These are phyloP conservation scores for Poeciliopsis occidentalis DNA, from an alignment of 2,113 vertebrate species.

Conservation along the genomic window DNA sequence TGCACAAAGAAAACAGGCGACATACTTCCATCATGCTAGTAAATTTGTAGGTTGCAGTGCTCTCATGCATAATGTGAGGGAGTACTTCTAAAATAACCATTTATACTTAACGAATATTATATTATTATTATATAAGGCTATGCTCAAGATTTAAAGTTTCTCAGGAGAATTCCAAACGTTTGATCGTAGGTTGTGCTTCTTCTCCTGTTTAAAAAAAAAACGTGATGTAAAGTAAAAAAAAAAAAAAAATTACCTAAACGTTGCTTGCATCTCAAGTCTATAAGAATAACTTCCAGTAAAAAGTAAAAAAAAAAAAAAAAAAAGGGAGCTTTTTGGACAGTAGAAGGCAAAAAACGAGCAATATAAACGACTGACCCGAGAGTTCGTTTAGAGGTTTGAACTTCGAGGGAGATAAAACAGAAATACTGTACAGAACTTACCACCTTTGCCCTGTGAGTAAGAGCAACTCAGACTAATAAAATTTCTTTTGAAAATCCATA, in stretches of 20 bases:
- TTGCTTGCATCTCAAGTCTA: slow-evolving; percentile 26
- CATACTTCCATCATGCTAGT: slow-evolving; percentile 71
- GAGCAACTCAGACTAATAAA: slow-evolving; percentile 73
- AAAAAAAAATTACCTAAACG: slow-evolving; percentile 12
- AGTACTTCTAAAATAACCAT: slow-evolving; percentile 47
- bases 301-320: slow-evolving; percentile 40
- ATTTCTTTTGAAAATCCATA: slow-evolving; percentile 70
- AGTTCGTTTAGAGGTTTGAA: slow-evolving; percentile 56
- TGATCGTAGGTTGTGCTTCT: neutral
- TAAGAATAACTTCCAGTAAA: slow-evolving; percentile 41
- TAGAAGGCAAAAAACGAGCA: slow-evolving; percentile 52
- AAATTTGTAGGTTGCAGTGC: slow-evolving; percentile 66
- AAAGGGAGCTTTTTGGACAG: slow-evolving; percentile 44
- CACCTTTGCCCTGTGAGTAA: slow-evolving; percentile 71
- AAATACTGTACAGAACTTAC: slow-evolving; percentile 72
- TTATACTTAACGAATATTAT: slow-evolving; percentile 1
- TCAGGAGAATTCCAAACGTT: slow-evolving; percentile 18
- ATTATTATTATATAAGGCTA: neutral
- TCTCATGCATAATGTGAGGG: slow-evolving; percentile 71
- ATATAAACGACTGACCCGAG: slow-evolving; percentile 67
- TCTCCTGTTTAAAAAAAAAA: slow-evolving; percentile 7
- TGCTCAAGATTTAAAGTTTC: slow-evolving; percentile 8
- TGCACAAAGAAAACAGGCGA: slow-evolving; percentile 74
- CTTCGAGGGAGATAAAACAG: slow-evolving; percentile 61
- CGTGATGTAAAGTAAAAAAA: neutral